Conservation (phyloP, 2,888 invertebrate species). For the Pollenia labialis region DNA sequence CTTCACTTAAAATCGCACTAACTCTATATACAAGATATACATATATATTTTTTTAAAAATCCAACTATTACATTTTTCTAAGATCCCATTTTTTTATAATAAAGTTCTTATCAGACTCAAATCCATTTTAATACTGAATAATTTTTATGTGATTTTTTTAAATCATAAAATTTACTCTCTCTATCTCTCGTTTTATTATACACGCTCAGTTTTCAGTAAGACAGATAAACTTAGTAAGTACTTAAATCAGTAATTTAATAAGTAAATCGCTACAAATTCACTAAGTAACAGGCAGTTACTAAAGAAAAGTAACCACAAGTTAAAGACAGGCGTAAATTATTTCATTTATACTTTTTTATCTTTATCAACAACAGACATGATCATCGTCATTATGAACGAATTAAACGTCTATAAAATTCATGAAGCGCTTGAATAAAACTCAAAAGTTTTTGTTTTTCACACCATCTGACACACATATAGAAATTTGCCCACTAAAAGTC, state of each 20-base stretch:
- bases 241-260: slow-evolving; percentile 44
- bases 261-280: slow-evolving; percentile 44
- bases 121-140: slow-evolving; percentile 66
- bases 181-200: not conserved
- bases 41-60: not conserved
- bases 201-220: slow-evolving; percentile 9
- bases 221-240: slow-evolving; percentile 32
- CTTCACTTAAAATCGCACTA: slow-evolving; percentile 8
- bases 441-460: not conserved
- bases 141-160: slow-evolving; percentile 41
- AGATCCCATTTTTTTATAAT: not conserved
- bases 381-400: slow-evolving; percentile 47
- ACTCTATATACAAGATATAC: not conserved
- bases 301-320: slow-evolving; percentile 2
- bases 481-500: not conserved
- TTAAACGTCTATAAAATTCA: slow-evolving; percentile 42
- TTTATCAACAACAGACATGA: slow-evolving; percentile 19
- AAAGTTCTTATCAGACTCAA: slow-evolving; percentile 61
- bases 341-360: slow-evolving; percentile 40
- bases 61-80: not conserved
- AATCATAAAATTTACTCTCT: slow-evolving; percentile 24
- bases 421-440: slow-evolving; percentile 15
- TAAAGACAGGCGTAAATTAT: slow-evolving; percentile 42
- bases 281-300: slow-evolving; percentile 40
- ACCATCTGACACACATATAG: slow-evolving; percentile 8